phyloP scores from a whole-genome alignment of 2,888 invertebrate genomes.

The Acleris literana region DNA sequence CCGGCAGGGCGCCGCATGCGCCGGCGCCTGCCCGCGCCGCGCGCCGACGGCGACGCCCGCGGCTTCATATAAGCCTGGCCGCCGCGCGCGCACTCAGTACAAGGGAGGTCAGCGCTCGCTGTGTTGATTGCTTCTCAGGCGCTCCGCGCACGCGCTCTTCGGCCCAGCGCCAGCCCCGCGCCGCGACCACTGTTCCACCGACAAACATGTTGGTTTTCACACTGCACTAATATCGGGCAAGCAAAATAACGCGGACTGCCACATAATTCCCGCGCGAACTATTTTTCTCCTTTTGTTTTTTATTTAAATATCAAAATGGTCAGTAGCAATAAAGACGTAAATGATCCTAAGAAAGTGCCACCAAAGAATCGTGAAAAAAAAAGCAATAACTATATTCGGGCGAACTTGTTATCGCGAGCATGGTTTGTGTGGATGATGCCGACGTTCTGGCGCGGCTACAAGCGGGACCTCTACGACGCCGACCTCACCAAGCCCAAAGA shows the following conservation, averaged over 20 bases:
- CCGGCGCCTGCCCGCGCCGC: constrained; percentile 1
- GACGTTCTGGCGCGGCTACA: constrained; percentile 84
- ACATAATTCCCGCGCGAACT: constrained; percentile 28
- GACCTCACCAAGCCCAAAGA: constrained; percentile 89
- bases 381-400: constrained; percentile 73
- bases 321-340: constrained; percentile 75
- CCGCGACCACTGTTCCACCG: constrained; percentile 50
- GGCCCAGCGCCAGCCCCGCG: constrained; percentile 51
- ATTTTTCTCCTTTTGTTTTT: constrained; percentile 38
- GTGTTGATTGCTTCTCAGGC: constrained; percentile 62
- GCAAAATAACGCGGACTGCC: constrained; percentile 45
- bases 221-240: constrained; percentile 51
- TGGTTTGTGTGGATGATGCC: constrained; percentile 83
- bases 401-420: constrained; percentile 70
- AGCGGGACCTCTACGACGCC: constrained; percentile 85
- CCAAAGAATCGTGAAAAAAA: constrained; percentile 78
- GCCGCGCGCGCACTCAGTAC: constrained; percentile 69
- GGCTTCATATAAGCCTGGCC: constrained; percentile 49
- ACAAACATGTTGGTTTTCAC: constrained; percentile 60
- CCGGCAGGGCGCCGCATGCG: neutral
- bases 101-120: constrained; percentile 65
- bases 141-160: constrained; percentile 64
- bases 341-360: constrained; percentile 72
- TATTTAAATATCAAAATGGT: constrained; percentile 65
- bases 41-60: constrained; percentile 17